Conservation (phyloP, 2,797 vertebrate species). For the Vespertilio murinus region DNA sequence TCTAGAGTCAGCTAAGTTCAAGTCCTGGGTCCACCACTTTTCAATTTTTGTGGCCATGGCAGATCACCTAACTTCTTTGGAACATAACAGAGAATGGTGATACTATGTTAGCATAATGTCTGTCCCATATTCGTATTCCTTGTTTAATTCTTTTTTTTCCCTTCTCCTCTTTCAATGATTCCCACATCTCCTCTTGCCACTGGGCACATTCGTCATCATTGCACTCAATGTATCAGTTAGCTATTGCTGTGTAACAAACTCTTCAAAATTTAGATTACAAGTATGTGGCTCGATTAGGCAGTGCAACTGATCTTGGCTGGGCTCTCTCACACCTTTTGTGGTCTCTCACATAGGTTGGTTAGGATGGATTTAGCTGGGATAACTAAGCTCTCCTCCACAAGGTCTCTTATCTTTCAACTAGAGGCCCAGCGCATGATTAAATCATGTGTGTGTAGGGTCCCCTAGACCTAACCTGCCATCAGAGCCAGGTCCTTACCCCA, state of each 20-base stretch:
- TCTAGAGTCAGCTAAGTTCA: not conserved
- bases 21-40: not conserved
- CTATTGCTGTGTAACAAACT: not conserved
- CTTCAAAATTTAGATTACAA: not conserved
- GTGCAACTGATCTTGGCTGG: not conserved
- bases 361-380: not conserved
- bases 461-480: too few relatives aligned
- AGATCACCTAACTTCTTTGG: not conserved
- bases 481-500: too few relatives aligned
- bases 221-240: not conserved
- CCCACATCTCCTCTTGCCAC: not conserved
- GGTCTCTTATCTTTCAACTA: not conserved
- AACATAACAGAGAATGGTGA: not conserved
- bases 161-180: not conserved
- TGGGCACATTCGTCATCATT: not conserved
- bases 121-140: not conserved
- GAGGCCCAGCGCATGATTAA: too few relatives aligned
- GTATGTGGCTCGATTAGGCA: not conserved
- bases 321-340: not conserved
- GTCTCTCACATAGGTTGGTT: not conserved
- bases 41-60: not conserved
- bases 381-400: not conserved
- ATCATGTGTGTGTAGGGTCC: too few relatives aligned
- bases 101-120: not conserved
- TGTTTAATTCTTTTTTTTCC: too few relatives aligned